Evolutionary conservation across 2,888 invertebrate genomes (phyloP), one percentile per base, ranked within the genome.

Genomic region (Drosophila anceps): DNA sequence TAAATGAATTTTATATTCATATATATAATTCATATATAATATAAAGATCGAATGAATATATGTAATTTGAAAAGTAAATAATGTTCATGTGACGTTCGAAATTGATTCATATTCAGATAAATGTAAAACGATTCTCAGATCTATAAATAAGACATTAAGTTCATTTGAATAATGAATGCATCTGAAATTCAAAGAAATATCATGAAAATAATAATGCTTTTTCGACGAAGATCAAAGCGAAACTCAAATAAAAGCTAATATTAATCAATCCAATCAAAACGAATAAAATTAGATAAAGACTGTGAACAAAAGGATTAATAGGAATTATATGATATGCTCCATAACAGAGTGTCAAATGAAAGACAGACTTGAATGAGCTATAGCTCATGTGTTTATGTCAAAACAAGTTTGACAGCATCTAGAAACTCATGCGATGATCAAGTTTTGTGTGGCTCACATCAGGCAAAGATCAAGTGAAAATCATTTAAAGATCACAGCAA

Each of bases 351-450:
- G 10, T 5, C n/a, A 29, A 29, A n/a, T 48, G 24, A 29, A 48
- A 50, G 18, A 12, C 29, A 31, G 10, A 31, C 7, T 33, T 18
- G 18, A 12, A 13, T 13, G 31, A 50, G 31, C 50, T 50, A 18
- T 50, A 31, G 18, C 5, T 33, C 50, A 31, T 50, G 50, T 18
- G 50, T 18, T 50, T 2, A 3, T 31, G 18, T 33, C 18, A 4
- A 33, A 50, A 50, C 50, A 33, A 12, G 50, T 50, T 50, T 50
- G 50, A 20, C 50, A 4, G 50, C 50, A 33, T 18, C 31, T 12
- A 12, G 3, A 31, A 12, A 18, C 18, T 50, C 50, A 50, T 20
- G 33, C 13, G 50, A 33, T 7, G 8, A 20, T 50, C 50, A 4
- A 18, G 50, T 33, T 50, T 31, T 18, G 31, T 18, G 18, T 3